Conservation (phyloP, 1,140 invertebrate genomes). For the Batillaria attramentaria region DNA sequence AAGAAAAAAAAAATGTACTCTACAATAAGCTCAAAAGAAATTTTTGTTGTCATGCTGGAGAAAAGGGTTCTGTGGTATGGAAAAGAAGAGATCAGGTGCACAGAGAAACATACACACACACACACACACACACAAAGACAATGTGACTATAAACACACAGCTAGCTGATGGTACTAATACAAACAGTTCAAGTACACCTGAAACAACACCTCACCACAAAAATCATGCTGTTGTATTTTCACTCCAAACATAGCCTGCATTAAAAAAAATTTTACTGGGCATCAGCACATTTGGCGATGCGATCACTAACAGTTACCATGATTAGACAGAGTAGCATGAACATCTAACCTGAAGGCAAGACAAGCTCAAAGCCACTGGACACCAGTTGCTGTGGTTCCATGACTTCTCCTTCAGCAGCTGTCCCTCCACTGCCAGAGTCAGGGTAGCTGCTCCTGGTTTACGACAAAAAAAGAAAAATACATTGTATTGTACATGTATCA, state of each 20-base stretch:
- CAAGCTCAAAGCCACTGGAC: constrained; percentile 85
- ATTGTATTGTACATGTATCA: neutral
- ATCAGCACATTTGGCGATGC: too few relatives aligned
- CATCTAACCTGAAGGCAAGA: constrained; percentile 75
- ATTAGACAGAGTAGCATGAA: neutral
- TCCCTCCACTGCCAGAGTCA: constrained; percentile 49
- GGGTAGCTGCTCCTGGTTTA: constrained; percentile 67
- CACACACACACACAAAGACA: too few relatives aligned
- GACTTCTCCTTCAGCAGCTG: constrained; percentile 72
- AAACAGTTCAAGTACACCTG: too few relatives aligned
- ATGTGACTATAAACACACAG: too few relatives aligned
- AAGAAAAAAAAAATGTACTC: neutral
- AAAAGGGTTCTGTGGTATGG: too few relatives aligned
- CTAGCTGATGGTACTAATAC: too few relatives aligned
- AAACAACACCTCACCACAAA: neutral
- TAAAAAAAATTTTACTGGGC: constrained; percentile 19
- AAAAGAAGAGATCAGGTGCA: too few relatives aligned
- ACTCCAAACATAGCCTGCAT: neutral
- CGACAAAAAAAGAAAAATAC: constrained; percentile 71
- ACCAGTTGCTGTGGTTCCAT: constrained; percentile 76
- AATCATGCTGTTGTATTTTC: neutral
- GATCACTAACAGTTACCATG: neutral
- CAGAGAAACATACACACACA: too few relatives aligned
- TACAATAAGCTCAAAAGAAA: neutral
- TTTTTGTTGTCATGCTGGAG: neutral